phyloP scores from a whole-genome alignment of 2,113 vertebrate species.

The Ceyx margarethae region DNA sequence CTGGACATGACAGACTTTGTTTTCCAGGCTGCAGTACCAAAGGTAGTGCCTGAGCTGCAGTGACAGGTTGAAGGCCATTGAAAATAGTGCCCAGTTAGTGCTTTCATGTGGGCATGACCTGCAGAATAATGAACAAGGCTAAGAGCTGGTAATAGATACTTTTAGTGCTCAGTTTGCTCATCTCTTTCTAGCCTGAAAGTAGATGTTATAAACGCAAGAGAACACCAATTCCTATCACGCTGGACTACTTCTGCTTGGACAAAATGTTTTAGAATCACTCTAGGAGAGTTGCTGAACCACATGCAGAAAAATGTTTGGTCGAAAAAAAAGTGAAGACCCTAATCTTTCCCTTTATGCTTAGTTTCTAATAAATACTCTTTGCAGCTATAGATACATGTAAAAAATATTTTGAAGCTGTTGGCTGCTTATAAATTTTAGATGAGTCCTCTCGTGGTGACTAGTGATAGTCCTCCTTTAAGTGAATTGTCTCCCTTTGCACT shows the following conservation, averaged over 20 bases:
- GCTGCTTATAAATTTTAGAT: not conserved
- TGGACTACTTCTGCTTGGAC: not conserved
- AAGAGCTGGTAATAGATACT: not conserved
- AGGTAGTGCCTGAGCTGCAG: constrained; percentile 76
- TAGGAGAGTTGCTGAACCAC: not conserved
- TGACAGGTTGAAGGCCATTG: not conserved
- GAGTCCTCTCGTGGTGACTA: not conserved
- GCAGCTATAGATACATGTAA: not conserved
- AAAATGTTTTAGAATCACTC: not conserved
- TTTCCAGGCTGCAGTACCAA: constrained; percentile 99
- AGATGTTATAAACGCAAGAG: not conserved
- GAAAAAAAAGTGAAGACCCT: not conserved
- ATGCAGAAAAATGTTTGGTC: not conserved
- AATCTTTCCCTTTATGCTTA: not conserved
- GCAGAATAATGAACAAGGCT: not conserved
- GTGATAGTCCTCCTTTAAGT: not conserved
- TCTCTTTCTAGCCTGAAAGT: not conserved
- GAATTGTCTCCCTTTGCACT: not conserved
- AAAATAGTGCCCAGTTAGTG: not conserved
- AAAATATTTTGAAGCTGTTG: not conserved
- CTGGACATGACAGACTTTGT: constrained; percentile 98
- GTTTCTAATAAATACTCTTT: not conserved
- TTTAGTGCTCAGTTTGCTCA: not conserved
- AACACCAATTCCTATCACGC: not conserved
- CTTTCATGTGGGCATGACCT: not conserved